These are phyloP conservation scores for Alviniconcha marisindica DNA, from an alignment of 1,140 invertebrate genomes.

Conservation along the genomic window DNA sequence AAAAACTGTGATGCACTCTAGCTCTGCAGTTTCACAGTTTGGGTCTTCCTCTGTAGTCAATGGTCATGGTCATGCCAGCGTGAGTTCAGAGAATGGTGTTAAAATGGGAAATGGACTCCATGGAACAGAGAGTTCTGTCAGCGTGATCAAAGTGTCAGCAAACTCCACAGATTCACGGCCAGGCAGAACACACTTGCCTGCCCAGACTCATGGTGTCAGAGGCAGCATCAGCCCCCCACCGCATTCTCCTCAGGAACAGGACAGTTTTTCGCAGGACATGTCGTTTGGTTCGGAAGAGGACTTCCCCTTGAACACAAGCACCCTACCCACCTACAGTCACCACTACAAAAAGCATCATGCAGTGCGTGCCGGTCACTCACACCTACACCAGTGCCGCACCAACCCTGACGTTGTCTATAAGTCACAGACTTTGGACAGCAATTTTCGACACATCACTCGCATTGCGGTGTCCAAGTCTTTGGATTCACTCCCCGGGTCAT, in stretches of 20 bases:
- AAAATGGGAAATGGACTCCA: too few relatives aligned
- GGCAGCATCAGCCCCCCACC: neutral
- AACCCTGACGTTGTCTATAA: neutral
- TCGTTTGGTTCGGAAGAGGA: conserved; percentile 21
- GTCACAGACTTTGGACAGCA: conserved; percentile 12
- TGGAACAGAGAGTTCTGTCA: neutral
- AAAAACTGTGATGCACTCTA: too few relatives aligned
- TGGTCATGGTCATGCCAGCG: neutral
- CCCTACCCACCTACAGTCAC: neutral
- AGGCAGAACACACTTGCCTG: neutral
- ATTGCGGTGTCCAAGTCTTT: conserved; percentile 28
- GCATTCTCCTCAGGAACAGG: neutral
- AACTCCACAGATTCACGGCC: neutral
- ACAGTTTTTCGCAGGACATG: conserved; percentile 17
- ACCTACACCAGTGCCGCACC: conserved; percentile 8
- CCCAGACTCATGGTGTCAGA: neutral
- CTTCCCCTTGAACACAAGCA: neutral
- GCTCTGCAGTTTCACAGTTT: too few relatives aligned
- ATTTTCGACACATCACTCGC: conserved; percentile 24
- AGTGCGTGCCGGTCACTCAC: neutral
- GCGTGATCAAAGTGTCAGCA: neutral
- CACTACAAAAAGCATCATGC: conserved; percentile 24
- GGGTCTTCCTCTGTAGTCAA: neutral
- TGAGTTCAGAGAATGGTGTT: neutral
- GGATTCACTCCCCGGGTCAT: neutral